phyloP scores from a whole-genome alignment of 2,888 invertebrate genomes.

The Norana najaformis region DNA sequence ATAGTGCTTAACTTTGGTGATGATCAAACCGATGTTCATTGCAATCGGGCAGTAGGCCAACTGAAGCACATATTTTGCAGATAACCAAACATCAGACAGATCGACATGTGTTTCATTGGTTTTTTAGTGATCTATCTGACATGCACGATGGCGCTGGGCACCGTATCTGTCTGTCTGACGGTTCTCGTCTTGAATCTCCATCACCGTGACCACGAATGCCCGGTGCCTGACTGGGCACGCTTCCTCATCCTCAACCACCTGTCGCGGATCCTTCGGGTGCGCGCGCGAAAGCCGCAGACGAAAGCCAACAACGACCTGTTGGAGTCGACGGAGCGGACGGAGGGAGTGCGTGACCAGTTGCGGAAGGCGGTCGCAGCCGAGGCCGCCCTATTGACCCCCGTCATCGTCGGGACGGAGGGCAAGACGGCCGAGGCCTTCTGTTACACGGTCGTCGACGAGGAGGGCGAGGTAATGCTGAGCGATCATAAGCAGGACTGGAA shows the following conservation, averaged over 20 bases:
- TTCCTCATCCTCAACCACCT: constrained; percentile 43
- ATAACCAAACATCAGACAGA: background rate
- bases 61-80: background rate
- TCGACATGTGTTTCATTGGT: background rate
- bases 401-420: constrained; percentile 18
- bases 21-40: background rate
- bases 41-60: no score
- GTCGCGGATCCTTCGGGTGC: constrained; percentile 41
- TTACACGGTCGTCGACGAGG: constrained; percentile 18
- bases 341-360: constrained; percentile 21
- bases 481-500: constrained; percentile 43
- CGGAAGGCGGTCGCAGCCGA: constrained; percentile 30
- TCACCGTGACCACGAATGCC: constrained; percentile 42
- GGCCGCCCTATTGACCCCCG: constrained; percentile 22
- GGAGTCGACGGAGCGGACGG: constrained; percentile 24
- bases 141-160: constrained; percentile 47
- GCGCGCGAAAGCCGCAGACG: constrained; percentile 41
- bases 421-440: constrained; percentile 22
- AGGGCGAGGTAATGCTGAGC: constrained; percentile 6
- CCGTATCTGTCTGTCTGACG: constrained; percentile 45
- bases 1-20: background rate
- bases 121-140: constrained; percentile 45
- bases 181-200: constrained; percentile 46
- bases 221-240: constrained; percentile 42
- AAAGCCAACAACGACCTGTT: constrained; percentile 31